phyloP scores from a whole-genome alignment of 2,797 vertebrate genomes.

The Hypotaenidia philippensis region DNA sequence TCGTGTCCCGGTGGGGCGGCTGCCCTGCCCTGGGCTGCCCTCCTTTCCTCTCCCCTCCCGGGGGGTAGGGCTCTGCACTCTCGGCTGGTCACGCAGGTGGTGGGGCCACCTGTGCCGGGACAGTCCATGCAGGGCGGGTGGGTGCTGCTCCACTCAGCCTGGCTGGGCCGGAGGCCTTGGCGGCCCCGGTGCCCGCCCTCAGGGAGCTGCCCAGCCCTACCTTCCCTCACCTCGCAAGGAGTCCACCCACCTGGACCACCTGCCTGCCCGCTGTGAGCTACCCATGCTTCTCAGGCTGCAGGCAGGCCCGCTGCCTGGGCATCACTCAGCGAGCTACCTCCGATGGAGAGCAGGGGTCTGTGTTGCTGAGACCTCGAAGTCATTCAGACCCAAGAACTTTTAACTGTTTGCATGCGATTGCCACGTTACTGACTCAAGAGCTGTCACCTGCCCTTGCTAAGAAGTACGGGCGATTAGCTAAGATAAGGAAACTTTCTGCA shows the following conservation, averaged over 20 bases:
- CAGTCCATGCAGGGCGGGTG: accelerated
- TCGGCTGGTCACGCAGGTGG: accelerated
- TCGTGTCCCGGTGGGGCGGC: neutral
- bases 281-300: no score
- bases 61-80: accelerated
- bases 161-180: neutral
- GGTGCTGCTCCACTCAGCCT: no score
- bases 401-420: accelerated
- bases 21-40: no score
- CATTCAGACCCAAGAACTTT: accelerated
- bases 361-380: accelerated
- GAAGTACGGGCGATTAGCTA: accelerated
- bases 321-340: accelerated
- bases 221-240: accelerated
- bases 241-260: accelerated
- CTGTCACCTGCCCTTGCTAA: neutral
- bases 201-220: accelerated
- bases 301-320: accelerated
- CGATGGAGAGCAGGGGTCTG: accelerated
- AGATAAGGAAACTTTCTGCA: neutral
- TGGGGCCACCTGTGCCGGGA: neutral
- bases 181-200: neutral
- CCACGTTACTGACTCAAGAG: neutral
- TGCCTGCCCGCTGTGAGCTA: accelerated
- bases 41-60: no score